Percentiles rank a stretch among this genome's conserved stretches.
These are phyloP conservation scores for Sarcophaga rosellei DNA, from an alignment of 2,888 invertebrate species.

Conservation along the genomic window DNA sequence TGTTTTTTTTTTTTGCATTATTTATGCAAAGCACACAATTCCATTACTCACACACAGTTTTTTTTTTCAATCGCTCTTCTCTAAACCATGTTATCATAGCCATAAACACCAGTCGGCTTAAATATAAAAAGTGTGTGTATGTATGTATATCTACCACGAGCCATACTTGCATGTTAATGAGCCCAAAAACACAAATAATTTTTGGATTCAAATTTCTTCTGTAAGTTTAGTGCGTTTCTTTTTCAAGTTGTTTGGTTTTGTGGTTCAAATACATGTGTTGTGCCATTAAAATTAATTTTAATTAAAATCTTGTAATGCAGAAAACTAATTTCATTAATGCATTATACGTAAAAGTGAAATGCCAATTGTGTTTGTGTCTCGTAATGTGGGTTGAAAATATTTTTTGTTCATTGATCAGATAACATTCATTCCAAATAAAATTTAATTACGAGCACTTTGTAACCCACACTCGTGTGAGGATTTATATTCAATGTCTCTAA, in stretches of 20 bases:
- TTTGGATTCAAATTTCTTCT: not conserved
- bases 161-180: slow-evolving; percentile 44
- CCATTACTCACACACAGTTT: slow-evolving; percentile 21
- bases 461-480: too few relatives aligned
- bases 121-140: not conserved
- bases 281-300: slow-evolving; percentile 9
- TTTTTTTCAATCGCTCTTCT: not conserved
- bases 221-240: not conserved
- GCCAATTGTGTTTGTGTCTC: not conserved
- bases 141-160: not conserved
- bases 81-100: not conserved
- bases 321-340: slow-evolving; percentile 14
- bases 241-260: not conserved
- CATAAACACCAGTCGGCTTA: not conserved
- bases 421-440: too few relatives aligned
- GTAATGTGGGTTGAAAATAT: not conserved
- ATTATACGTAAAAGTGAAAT: not conserved
- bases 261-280: slow-evolving; percentile 17
- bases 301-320: slow-evolving; percentile 18
- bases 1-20: slow-evolving; percentile 21
- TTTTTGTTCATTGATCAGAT: too few relatives aligned
- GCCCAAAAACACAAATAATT: not conserved
- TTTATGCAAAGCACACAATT: slow-evolving; percentile 48
- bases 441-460: too few relatives aligned
- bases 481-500: too few relatives aligned